Percentiles rank a stretch among this genome's conserved stretches.
phyloP scores from a whole-genome alignment of 2,888 invertebrate species.

The Oligia strigilis region DNA sequence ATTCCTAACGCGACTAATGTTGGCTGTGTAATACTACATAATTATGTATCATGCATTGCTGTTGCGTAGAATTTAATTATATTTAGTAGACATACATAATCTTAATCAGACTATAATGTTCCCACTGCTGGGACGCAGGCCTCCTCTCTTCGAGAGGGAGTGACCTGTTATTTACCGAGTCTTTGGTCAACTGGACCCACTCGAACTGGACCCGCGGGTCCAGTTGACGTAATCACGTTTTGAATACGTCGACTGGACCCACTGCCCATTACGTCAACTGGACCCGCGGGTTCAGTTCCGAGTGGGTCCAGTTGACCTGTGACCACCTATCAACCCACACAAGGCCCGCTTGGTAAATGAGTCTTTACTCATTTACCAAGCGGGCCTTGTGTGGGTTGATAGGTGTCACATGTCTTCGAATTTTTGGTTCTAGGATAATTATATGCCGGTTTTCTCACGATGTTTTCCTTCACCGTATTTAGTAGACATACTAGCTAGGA shows the following conservation, averaged over 20 bases:
- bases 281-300: too few species aligned
- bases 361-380: not conserved
- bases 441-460: not conserved
- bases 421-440: not conserved
- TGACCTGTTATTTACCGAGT: not conserved
- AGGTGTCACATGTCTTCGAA: not conserved
- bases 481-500: not conserved
- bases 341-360: too few species aligned
- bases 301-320: too few species aligned
- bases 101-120: not conserved
- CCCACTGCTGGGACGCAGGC: not conserved
- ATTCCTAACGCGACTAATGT: conserved; percentile 29
- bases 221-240: too few species aligned
- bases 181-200: too few species aligned
- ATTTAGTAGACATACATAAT: not conserved
- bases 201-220: too few species aligned
- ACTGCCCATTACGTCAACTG: too few species aligned
- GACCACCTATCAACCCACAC: too few species aligned
- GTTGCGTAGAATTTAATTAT: conserved; percentile 1
- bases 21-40: conserved; percentile 17
- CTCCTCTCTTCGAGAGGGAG: not conserved
- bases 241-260: too few species aligned
- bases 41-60: conserved; percentile 25
- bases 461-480: too few species aligned
- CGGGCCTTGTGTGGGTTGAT: not conserved